These are phyloP conservation scores for Clavelina lepadiformis DNA, from an alignment of 23 tunicate genomes.

Conservation along the genomic window DNA sequence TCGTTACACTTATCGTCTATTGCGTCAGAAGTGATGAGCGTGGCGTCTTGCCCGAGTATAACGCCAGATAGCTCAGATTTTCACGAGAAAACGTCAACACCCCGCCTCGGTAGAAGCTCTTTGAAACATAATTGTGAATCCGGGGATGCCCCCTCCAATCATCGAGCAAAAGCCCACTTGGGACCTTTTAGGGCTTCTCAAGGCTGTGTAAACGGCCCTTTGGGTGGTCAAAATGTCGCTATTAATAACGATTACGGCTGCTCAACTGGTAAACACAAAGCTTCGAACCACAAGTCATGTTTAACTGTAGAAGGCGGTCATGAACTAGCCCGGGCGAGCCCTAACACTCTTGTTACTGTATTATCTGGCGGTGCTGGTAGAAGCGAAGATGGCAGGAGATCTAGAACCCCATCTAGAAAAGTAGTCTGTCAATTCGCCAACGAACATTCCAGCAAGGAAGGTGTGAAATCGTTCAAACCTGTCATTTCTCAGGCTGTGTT, in stretches of 20 bases:
- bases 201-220: background rate
- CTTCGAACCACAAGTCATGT: background rate
- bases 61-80: slow-evolving; percentile 15
- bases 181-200: background rate
- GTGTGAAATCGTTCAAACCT: too few relatives aligned
- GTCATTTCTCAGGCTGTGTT: slow-evolving; percentile 43
- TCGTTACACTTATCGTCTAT: slow-evolving; percentile 28
- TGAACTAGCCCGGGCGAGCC: background rate
- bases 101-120: background rate
- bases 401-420: slow-evolving; percentile 30
- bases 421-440: slow-evolving; percentile 28
- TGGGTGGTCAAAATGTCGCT: background rate
- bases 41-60: slow-evolving; percentile 25
- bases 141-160: background rate
- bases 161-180: background rate
- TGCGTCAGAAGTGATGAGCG: slow-evolving; percentile 17
- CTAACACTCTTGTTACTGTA: background rate
- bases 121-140: too few relatives aligned
- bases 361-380: background rate
- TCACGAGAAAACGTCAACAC: background rate
- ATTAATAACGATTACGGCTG: background rate
- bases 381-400: background rate
- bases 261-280: background rate
- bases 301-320: background rate
- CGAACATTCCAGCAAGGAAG: too few relatives aligned